Conservation (phyloP, 2,113 vertebrate species). For the Cavia porcellus region DNA sequence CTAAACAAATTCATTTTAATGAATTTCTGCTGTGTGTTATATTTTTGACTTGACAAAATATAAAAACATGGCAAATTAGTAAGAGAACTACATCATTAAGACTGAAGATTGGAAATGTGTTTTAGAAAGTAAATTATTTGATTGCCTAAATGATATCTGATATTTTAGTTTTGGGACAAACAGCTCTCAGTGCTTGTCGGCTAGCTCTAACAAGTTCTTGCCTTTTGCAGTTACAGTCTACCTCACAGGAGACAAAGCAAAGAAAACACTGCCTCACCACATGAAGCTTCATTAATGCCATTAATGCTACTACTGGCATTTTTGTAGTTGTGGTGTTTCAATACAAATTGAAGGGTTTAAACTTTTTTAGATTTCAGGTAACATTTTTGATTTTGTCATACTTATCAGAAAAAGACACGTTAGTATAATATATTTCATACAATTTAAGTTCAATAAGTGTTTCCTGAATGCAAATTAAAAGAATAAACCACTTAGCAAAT, state of each 20-base stretch:
- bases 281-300: background rate
- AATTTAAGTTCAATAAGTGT: background rate
- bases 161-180: background rate
- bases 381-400: background rate
- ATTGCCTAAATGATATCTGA: background rate
- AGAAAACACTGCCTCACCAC: background rate
- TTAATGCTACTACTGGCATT: background rate
- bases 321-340: background rate
- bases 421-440: background rate
- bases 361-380: background rate
- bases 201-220: background rate
- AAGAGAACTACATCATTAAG: background rate
- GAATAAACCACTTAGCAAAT: background rate
- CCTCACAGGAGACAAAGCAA: background rate
- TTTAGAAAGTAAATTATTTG: background rate
- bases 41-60: background rate
- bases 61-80: background rate
- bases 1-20: background rate
- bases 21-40: background rate
- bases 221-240: background rate
- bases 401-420: background rate
- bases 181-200: background rate
- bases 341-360: background rate
- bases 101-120: background rate
- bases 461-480: background rate